These are phyloP conservation scores for Aplidium turbinatum DNA, from an alignment of 23 tunicate genomes.

Conservation along the genomic window DNA sequence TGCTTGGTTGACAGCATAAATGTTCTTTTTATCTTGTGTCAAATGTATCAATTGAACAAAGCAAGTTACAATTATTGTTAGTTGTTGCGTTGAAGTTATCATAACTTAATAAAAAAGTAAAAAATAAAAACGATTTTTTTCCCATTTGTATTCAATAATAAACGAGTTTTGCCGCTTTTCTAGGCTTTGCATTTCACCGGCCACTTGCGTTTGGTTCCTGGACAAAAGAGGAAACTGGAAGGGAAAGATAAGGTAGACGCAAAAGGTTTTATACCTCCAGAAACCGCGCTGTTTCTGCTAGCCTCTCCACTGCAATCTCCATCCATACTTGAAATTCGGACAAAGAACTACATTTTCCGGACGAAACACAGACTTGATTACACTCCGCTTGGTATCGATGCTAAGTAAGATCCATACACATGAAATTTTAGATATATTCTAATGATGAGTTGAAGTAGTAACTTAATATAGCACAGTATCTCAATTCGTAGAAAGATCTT, in stretches of 20 bases:
- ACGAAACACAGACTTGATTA: slow-evolving; percentile 89
- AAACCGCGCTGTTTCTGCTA: slow-evolving; percentile 61
- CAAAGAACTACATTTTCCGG: slow-evolving; percentile 90
- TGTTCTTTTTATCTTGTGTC: too few relatives aligned
- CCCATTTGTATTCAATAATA: not conserved
- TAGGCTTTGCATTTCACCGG: slow-evolving; percentile 96
- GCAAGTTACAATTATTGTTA: too few relatives aligned
- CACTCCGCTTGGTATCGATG: slow-evolving; percentile 89
- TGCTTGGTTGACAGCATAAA: too few relatives aligned
- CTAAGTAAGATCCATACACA: slow-evolving; percentile 46
- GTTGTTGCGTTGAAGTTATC: too few relatives aligned
- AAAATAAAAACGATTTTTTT: too few relatives aligned
- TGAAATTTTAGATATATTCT: not conserved
- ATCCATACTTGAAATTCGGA: slow-evolving; percentile 83
- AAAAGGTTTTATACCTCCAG: too few relatives aligned
- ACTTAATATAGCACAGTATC: too few relatives aligned
- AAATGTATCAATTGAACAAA: too few relatives aligned
- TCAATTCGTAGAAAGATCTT: too few relatives aligned
- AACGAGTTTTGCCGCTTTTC: not conserved
- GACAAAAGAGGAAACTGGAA: slow-evolving; percentile 67
- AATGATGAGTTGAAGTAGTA: too few relatives aligned
- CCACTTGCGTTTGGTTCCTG: slow-evolving; percentile 72
- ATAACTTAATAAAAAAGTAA: too few relatives aligned
- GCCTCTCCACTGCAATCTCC: slow-evolving; percentile 87
- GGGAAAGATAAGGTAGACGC: slow-evolving; percentile 31